Conservation (phyloP, 2,888 invertebrate genomes). For the Lithophane ornitopus region DNA sequence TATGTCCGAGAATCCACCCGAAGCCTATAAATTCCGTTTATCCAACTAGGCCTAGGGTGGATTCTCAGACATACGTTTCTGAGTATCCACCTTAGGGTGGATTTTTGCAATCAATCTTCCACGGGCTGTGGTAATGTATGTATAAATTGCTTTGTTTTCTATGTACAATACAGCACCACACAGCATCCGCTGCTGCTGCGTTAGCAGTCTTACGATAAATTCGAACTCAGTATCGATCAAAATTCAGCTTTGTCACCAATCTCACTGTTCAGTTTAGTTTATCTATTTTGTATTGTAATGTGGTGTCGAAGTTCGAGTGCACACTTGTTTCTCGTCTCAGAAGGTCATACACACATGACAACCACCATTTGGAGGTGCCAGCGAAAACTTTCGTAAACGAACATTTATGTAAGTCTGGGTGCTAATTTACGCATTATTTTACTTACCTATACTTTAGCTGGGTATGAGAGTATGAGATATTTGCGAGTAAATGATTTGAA, state of each 20-base stretch:
- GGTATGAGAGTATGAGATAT: background rate
- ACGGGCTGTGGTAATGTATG: background rate
- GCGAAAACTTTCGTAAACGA: background rate
- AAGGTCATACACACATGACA: background rate
- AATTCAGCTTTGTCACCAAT: background rate
- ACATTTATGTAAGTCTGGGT: background rate
- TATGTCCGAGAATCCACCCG: too few relatives aligned
- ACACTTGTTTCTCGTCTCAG: background rate
- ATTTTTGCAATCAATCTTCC: background rate
- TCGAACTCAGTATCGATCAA: background rate
- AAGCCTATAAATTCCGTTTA: too few relatives aligned
- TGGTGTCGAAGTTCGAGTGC: background rate
- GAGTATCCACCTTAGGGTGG: too few relatives aligned
- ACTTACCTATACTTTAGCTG: background rate
- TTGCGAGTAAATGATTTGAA: background rate
- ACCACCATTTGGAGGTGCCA: background rate
- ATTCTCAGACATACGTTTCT: too few relatives aligned
- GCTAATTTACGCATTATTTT: background rate
- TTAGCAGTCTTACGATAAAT: background rate
- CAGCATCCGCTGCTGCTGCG: background rate
- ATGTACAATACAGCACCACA: background rate
- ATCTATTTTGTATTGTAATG: background rate
- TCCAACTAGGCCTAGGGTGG: too few relatives aligned
- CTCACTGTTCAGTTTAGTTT: background rate
- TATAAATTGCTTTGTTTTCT: background rate